Evolutionary conservation across 2,888 invertebrate genomes (phyloP).

Genomic region (Hoplodrina blanda): DNA sequence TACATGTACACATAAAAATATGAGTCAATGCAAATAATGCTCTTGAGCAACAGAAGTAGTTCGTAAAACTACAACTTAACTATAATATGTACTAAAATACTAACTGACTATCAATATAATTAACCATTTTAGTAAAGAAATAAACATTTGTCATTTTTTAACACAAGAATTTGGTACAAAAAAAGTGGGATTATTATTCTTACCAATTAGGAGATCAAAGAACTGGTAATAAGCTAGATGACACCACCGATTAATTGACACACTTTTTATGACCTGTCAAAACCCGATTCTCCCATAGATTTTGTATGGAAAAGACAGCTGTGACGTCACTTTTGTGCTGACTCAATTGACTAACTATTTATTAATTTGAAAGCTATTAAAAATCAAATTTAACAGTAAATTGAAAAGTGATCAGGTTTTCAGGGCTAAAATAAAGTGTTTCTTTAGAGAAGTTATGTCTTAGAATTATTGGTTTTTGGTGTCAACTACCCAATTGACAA

Average conservation of each 20-base stretch:
- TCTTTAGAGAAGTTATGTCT: too few species aligned
- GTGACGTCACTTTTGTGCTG: too few species aligned
- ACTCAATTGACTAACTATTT: too few species aligned
- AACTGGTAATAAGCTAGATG: slow-evolving; percentile 24
- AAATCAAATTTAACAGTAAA: too few species aligned
- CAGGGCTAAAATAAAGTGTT: too few species aligned
- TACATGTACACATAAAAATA: slow-evolving; percentile 44
- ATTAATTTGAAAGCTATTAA: too few species aligned
- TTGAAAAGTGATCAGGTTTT: too few species aligned
- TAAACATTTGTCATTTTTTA: slow-evolving; percentile 46
- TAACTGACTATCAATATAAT: slow-evolving; percentile 28
- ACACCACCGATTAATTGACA: too few species aligned
- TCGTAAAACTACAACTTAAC: slow-evolving; percentile 43
- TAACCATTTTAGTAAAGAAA: slow-evolving; percentile 34
- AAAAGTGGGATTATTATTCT: slow-evolving; percentile 47
- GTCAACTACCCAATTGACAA: slow-evolving; percentile 1
- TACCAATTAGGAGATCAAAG: slow-evolving; percentile 59
- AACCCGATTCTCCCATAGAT: too few species aligned
- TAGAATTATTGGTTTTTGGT: too few species aligned
- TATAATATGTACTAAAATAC: slow-evolving; percentile 57
- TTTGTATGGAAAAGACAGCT: too few species aligned
- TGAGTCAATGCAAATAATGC: slow-evolving; percentile 60
- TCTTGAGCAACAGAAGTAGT: slow-evolving; percentile 64
- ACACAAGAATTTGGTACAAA: slow-evolving; percentile 56
- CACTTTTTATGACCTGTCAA: too few species aligned